Evolutionary conservation across 1,140 invertebrate species (phyloP).

Genomic region (Scaptodrosophila lebanonensis): DNA sequence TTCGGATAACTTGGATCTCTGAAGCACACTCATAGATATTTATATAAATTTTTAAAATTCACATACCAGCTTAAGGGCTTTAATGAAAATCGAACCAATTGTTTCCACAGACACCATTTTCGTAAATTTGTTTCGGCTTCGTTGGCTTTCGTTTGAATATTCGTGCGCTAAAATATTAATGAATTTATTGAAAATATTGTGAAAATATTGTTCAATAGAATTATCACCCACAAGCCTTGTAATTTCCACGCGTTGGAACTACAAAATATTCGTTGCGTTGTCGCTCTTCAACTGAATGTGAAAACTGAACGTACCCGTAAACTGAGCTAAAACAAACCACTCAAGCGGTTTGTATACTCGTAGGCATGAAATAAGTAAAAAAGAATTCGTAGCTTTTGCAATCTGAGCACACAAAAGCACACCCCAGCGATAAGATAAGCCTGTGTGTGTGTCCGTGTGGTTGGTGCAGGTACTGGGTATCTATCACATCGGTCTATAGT

Average conservation of each 20-base stretch:
- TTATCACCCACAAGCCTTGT: constrained; percentile 8
- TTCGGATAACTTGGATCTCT: too few species aligned
- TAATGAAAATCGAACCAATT: constrained; percentile 86
- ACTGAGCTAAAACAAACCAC: constrained; percentile 16
- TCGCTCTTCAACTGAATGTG: constrained; percentile 58
- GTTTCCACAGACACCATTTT: constrained; percentile 87
- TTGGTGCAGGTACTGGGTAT: too few species aligned
- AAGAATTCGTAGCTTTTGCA: constrained; percentile 69
- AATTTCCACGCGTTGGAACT: constrained; percentile 32
- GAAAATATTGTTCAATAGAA: too few species aligned
- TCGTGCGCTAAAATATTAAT: background rate
- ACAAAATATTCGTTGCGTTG: constrained; percentile 54
- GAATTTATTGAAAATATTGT: constrained; percentile 9
- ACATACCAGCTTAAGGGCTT: constrained; percentile 87
- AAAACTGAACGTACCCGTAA: constrained; percentile 12
- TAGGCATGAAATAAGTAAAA: constrained; percentile 24
- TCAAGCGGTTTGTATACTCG: too few species aligned
- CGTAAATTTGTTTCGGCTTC: constrained; percentile 30
- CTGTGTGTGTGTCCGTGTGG: too few species aligned
- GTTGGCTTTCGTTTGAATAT: constrained; percentile 5
- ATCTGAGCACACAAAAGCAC: constrained; percentile 35
- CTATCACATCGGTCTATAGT: too few species aligned
- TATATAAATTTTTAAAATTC: background rate
- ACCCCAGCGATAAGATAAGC: constrained; percentile 49
- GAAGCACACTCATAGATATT: too few species aligned